Percentiles rank a stretch among this genome's conserved stretches.
phyloP scores from a whole-genome alignment of 2,888 invertebrate genomes.

The Eucera pruinosa region DNA sequence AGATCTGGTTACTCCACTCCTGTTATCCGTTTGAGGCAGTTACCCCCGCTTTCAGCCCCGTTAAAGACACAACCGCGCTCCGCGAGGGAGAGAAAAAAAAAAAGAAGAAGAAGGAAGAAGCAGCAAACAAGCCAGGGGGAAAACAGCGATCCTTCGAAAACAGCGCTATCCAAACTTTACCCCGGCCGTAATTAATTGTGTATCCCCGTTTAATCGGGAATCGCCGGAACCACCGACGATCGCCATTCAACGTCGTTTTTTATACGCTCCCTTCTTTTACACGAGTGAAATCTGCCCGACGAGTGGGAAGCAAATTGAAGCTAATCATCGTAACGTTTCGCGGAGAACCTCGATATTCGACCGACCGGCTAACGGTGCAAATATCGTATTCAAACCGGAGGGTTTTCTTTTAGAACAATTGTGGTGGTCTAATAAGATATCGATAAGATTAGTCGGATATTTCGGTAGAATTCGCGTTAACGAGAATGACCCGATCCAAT shows the following conservation, averaged over 20 bases:
- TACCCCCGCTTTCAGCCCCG: constrained; percentile 65
- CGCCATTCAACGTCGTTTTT: background rate
- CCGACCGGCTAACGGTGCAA: background rate
- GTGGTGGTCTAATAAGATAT: constrained; percentile 13
- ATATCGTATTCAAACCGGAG: constrained; percentile 5
- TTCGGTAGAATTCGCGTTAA: constrained; percentile 33
- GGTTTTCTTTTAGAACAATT: constrained; percentile 15
- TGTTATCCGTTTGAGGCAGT: constrained; percentile 76
- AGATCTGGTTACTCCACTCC: constrained; percentile 74
- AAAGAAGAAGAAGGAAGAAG: background rate
- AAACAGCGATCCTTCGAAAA: constrained; percentile 28
- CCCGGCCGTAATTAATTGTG: constrained; percentile 32
- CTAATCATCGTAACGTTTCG: constrained; percentile 5
- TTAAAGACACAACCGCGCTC: constrained; percentile 61
- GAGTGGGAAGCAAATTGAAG: too few species aligned
- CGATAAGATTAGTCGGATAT: constrained; percentile 36
- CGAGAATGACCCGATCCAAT: constrained; percentile 24
- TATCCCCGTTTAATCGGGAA: constrained; percentile 32
- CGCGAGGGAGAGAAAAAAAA: constrained; percentile 6
- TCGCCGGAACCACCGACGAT: background rate
- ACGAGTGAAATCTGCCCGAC: background rate
- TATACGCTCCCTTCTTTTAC: background rate
- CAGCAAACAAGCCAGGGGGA: constrained; percentile 15
- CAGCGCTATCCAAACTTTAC: constrained; percentile 42
- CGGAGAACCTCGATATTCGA: background rate